Evolutionary conservation across 2,888 invertebrate species (phyloP), one percentile per base, ranked within the genome.

Genomic region (Campoplex capitator): DNA sequence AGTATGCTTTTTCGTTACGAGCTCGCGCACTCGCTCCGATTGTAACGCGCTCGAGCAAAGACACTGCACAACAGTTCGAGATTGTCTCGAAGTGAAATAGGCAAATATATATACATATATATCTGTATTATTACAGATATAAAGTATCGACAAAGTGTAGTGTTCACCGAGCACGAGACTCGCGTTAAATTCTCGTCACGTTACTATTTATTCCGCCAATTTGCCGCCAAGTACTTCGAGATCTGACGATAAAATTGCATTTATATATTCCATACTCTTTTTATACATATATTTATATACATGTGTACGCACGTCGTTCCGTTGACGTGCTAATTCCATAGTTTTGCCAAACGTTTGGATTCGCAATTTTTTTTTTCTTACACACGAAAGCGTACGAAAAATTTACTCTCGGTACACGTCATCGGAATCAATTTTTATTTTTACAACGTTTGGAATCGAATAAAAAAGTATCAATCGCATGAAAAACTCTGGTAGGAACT

Each of bases 191-290:
- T 87, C 86, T 84, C 81, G 89, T 88, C 88, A 89, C 89, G 89
- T 90, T 88, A 89, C 88, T 90, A 90, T 90, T 90, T 90, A 90
- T 90, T 89, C 89, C 86, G 88, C 88, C 90, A 90, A 90, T 90
- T 90, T 90, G 90, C 90, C 89, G 89, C 88, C 89, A 88, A 90
- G 87, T 90, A 88, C 82, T 79, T 79, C 77, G 83, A 89, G 90
- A 90, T 89, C 88, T 77, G 76, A 86, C 89, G 90, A 90, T 90
- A 90, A 89, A 83, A 70, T 67, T 38, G 54, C 70, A 86, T 74
- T 35, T 38, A 38, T 56, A n/a, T 62, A 32, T 62, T 62, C 62
- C 32, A 6, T 32, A 3, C 16, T 0, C 0, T 62, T 62, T 62
- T 0, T 1, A 32, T 62, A 32, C 6, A 32, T 62, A 32, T 56